These are phyloP conservation scores for Andrena haemorrhoa DNA, from an alignment of 2,888 invertebrate species.

Conservation along the genomic window DNA sequence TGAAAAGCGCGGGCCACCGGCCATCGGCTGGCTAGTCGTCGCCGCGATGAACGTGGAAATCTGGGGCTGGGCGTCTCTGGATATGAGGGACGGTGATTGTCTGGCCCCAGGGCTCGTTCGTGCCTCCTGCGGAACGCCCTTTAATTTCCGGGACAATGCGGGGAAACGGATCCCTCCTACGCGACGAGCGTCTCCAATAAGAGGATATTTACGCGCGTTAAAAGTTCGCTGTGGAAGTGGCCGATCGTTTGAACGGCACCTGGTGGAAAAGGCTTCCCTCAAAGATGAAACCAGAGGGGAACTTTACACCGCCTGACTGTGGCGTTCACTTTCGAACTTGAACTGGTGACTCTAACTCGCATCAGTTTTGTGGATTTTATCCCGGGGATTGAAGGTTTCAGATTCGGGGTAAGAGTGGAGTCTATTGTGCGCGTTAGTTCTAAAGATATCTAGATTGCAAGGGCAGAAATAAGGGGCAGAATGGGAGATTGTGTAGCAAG, in stretches of 20 bases:
- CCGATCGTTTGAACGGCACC: not conserved
- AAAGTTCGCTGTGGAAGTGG: constrained; percentile 52
- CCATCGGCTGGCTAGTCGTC: constrained; percentile 6
- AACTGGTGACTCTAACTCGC: too few relatives aligned
- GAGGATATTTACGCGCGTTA: constrained; percentile 65
- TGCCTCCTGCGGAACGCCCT: constrained; percentile 60
- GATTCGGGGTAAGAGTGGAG: too few relatives aligned
- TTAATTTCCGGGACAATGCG: constrained; percentile 74
- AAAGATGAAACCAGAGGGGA: not conserved
- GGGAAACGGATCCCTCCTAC: constrained; percentile 49
- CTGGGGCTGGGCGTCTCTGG: constrained; percentile 59
- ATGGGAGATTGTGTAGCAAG: not conserved
- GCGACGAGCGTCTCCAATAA: constrained; percentile 66
- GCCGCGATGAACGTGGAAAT: constrained; percentile 61
- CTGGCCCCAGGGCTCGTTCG: constrained; percentile 42
- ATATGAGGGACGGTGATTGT: constrained; percentile 66
- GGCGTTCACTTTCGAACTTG: not conserved
- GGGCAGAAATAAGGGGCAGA: not conserved
- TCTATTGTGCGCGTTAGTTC: too few relatives aligned
- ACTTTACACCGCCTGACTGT: not conserved
- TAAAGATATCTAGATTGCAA: too few relatives aligned
- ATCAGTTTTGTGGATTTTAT: too few relatives aligned
- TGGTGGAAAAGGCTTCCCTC: not conserved
- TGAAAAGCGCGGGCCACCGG: constrained; percentile 26
- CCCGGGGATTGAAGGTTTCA: too few relatives aligned